Evolutionary conservation across 23 tunicate genomes (phyloP).

Genomic region (Botrylloides violaceus): DNA sequence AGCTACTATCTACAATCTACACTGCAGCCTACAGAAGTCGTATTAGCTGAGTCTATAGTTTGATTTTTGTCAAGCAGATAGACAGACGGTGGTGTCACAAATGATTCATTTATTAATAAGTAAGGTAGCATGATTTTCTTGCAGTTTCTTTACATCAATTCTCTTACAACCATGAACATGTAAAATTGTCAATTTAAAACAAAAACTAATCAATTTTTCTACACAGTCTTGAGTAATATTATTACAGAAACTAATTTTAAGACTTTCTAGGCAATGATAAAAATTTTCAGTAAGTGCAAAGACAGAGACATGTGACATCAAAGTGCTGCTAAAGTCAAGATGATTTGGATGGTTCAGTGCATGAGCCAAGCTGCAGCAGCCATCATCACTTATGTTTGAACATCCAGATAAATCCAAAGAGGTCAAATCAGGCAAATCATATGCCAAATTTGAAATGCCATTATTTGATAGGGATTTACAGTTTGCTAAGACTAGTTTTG

Average conservation of each 20-base stretch:
- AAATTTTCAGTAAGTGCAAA: conserved; percentile 15
- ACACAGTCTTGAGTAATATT: conserved; percentile 42
- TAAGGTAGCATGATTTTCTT: not conserved
- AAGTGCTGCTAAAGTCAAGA: conserved; percentile 54
- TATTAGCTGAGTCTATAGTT: too few species aligned
- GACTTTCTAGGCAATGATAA: conserved; percentile 8
- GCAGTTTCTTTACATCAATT: not conserved
- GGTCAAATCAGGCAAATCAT: conserved; percentile 5
- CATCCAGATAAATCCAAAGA: conserved; percentile 54
- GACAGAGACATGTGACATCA: conserved; percentile 30
- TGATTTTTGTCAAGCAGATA: too few species aligned
- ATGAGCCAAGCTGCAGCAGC: conserved; percentile 24
- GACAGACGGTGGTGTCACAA: too few species aligned
- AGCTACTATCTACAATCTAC: too few species aligned
- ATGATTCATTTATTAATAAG: not conserved
- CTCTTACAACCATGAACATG: conserved; percentile 69
- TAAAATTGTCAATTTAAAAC: conserved; percentile 20
- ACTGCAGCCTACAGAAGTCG: too few species aligned
- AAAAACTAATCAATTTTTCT: conserved; percentile 21
- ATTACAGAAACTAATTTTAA: conserved; percentile 70
- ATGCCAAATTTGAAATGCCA: conserved; percentile 35
- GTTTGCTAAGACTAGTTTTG: conserved; percentile 39
- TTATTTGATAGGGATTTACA: conserved; percentile 32
- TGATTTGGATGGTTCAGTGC: conserved; percentile 4
- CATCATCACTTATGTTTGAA: conserved; percentile 38